Conservation (phyloP, 2,797 vertebrate species). For the Passerculus sandwichensis region DNA sequence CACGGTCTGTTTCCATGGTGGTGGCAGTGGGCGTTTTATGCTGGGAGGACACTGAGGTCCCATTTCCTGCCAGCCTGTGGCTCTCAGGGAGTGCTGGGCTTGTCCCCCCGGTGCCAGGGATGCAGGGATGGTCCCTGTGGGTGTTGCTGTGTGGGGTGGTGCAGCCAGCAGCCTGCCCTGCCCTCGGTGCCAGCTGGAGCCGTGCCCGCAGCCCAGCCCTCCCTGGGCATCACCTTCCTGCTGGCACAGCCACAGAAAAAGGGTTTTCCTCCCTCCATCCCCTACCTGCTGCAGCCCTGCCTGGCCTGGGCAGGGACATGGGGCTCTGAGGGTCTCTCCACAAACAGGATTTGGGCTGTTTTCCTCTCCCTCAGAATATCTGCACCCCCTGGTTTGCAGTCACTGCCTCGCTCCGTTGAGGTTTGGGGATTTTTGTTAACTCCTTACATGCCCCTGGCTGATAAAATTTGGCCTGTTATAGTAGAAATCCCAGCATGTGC, state of each 20-base stretch:
- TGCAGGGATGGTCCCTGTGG: not conserved
- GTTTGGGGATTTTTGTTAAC: not conserved
- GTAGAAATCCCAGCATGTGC: not conserved
- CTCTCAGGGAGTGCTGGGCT: not conserved
- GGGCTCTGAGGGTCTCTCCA: not conserved
- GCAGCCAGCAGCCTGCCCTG: not conserved
- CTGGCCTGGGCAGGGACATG: not conserved
- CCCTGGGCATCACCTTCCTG: not conserved
- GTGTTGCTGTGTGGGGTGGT: not conserved
- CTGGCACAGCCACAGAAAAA: not conserved
- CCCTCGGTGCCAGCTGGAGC: not conserved
- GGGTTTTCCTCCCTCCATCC: not conserved
- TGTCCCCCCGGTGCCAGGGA: not conserved
- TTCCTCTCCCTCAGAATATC: not conserved
- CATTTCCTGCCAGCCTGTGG: not conserved
- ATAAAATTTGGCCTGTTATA: not conserved
- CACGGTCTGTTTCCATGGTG: rapidly evolving
- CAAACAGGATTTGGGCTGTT: not conserved
- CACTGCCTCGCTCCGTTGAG: rapidly evolving
- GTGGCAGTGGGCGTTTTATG: rapidly evolving
- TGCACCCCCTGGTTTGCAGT: not conserved
- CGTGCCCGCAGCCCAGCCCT: not conserved
- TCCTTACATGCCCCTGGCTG: rapidly evolving
- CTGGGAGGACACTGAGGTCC: not conserved
- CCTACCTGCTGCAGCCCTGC: not conserved